These are phyloP conservation scores for Thalassarche chlororhynchos DNA, from an alignment of 2,113 vertebrate genomes.

Conservation along the genomic window DNA sequence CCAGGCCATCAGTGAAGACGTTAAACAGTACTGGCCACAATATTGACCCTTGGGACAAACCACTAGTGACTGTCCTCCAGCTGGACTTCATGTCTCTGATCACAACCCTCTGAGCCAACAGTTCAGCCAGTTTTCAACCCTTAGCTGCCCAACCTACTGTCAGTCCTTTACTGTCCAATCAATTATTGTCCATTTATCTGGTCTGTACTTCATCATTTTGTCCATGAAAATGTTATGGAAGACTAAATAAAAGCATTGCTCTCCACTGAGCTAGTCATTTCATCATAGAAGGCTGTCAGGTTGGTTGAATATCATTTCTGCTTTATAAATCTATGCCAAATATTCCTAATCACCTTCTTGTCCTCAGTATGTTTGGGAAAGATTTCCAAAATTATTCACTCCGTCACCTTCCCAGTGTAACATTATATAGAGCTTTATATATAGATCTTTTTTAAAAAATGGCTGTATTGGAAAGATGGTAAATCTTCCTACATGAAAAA, in stretches of 20 bases:
- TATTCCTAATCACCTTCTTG: neutral
- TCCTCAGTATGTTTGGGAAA: neutral
- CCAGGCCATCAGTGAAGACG: neutral
- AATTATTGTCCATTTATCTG: neutral
- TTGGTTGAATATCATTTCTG: neutral
- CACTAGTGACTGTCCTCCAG: neutral
- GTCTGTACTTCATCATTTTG: neutral
- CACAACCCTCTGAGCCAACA: neutral
- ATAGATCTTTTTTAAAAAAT: neutral
- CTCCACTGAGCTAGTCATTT: neutral
- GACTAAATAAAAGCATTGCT: neutral
- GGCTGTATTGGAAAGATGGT: neutral
- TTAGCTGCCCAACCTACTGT: neutral
- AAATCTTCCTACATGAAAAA: neutral
- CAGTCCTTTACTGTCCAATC: neutral
- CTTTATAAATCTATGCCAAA: neutral
- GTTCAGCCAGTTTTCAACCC: neutral
- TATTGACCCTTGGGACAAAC: neutral
- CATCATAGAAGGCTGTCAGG: neutral
- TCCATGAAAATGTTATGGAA: neutral
- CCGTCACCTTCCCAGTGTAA: neutral
- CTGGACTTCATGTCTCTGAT: neutral
- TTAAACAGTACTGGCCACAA: neutral
- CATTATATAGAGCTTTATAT: neutral
- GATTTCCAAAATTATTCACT: neutral